These are phyloP conservation scores for Thereva nobilitata DNA, from an alignment of 2,888 invertebrate species.

Conservation along the genomic window DNA sequence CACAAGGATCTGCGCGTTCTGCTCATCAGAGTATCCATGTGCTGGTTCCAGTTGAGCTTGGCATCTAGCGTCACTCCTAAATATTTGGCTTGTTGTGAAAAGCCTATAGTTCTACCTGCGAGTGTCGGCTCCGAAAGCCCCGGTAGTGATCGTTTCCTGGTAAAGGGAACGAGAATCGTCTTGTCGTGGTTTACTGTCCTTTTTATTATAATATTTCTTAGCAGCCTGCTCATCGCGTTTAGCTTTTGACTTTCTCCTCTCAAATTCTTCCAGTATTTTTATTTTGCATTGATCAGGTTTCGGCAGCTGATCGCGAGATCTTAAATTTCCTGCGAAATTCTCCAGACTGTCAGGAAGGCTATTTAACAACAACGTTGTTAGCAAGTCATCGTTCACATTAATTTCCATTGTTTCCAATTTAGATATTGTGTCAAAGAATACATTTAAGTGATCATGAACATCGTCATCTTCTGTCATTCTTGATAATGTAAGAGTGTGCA, in stretches of 20 bases:
- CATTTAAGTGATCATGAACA: background rate
- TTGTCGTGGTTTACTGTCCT: too few species aligned
- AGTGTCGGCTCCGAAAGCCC: too few species aligned
- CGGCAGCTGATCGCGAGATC: slow-evolving; percentile 4
- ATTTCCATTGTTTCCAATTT: slow-evolving; percentile 5
- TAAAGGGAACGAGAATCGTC: too few species aligned
- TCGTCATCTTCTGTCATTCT: too few species aligned
- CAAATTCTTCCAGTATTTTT: background rate
- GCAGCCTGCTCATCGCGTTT: slow-evolving; percentile 6
- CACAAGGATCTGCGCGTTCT: too few species aligned
- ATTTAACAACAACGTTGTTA: slow-evolving; percentile 2
- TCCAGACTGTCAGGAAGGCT: slow-evolving; percentile 5
- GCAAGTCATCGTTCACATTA: background rate
- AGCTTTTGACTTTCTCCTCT: slow-evolving; percentile 6
- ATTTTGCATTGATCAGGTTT: slow-evolving; percentile 2
- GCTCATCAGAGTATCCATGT: too few species aligned
- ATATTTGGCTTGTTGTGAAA: too few species aligned
- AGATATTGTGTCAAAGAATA: background rate
- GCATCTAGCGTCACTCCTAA: too few species aligned
- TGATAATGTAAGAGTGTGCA: too few species aligned
- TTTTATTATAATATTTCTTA: background rate
- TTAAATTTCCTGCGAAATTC: slow-evolving; percentile 1
- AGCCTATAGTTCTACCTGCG: too few species aligned
- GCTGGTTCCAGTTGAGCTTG: too few species aligned
- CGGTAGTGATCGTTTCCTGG: too few species aligned